These are phyloP conservation scores for Batillaria attramentaria DNA, from an alignment of 1,140 invertebrate species.

Conservation along the genomic window DNA sequence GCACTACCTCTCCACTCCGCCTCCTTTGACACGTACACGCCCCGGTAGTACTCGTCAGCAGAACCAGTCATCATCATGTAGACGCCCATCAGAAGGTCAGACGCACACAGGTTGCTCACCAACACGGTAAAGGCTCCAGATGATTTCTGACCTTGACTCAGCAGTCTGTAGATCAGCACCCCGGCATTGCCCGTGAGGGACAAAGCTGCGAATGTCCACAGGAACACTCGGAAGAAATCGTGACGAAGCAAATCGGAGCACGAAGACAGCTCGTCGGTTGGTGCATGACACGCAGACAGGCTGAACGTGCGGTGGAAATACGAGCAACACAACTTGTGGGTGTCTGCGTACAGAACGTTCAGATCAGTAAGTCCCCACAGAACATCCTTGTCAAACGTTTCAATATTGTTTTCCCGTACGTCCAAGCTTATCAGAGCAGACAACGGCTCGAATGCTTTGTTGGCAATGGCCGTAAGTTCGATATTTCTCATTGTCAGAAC, in stretches of 20 bases:
- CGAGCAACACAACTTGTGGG: conserved; percentile 44
- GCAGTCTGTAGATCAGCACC: conserved; percentile 41
- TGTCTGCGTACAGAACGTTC: conserved; percentile 34
- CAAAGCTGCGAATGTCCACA: conserved; percentile 45
- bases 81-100: conserved; percentile 62
- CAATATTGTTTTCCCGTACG: conserved; percentile 32
- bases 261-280: conserved; percentile 45
- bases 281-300: conserved; percentile 40
- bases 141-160: conserved; percentile 19
- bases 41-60: conserved; percentile 54
- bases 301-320: neutral
- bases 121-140: conserved; percentile 39
- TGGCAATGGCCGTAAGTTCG: conserved; percentile 1
- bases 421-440: conserved; percentile 27
- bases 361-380: conserved; percentile 37
- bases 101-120: conserved; percentile 51
- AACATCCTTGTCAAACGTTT: conserved; percentile 13
- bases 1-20: conserved; percentile 51
- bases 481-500: conserved; percentile 30
- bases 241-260: conserved; percentile 44
- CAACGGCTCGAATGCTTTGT: conserved; percentile 20
- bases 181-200: conserved; percentile 47
- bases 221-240: conserved; percentile 35
- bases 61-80: conserved; percentile 60
- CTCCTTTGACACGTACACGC: conserved; percentile 51